Percentiles rank a stretch among this genome's conserved stretches.
Evolutionary conservation across 2,888 invertebrate species (phyloP).

Genomic region (Metacarcinus magister): DNA sequence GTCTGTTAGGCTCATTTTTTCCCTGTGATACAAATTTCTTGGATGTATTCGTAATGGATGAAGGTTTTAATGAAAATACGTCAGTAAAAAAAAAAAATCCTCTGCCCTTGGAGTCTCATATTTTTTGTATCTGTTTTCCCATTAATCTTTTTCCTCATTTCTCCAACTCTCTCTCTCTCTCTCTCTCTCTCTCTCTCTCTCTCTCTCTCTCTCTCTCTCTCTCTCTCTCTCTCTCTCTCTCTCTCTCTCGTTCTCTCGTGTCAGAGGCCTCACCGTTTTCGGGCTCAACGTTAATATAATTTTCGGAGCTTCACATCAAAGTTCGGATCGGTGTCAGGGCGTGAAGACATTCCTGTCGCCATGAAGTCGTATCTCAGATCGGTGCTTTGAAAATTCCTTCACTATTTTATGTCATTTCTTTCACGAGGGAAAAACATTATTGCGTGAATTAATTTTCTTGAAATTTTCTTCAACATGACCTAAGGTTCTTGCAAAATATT

Average conservation of each 20-base stretch:
- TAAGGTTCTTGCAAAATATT: too few species aligned
- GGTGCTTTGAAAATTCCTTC: neutral
- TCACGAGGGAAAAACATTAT: neutral
- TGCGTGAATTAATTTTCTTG: neutral
- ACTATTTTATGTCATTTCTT: neutral
- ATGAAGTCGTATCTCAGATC: neutral
- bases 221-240: neutral
- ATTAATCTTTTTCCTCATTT: too few species aligned
- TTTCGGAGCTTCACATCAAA: neutral
- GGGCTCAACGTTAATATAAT: neutral
- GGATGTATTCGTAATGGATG: too few species aligned
- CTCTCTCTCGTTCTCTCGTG: neutral
- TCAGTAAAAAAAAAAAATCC: too few species aligned
- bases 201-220: conserved; percentile 26
- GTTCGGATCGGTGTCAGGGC: neutral
- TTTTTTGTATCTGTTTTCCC: too few species aligned
- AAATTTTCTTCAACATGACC: neutral
- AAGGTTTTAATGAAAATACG: too few species aligned
- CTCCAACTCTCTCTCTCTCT: too few species aligned
- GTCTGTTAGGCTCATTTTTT: too few species aligned
- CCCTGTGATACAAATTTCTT: too few species aligned
- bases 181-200: too few species aligned
- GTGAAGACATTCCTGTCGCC: neutral
- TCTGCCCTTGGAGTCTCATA: too few species aligned
- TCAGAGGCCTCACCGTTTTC: neutral